Base-by-base conservation (phyloP, 2,888 invertebrate species). In the Conistra vaccinii region DNA sequence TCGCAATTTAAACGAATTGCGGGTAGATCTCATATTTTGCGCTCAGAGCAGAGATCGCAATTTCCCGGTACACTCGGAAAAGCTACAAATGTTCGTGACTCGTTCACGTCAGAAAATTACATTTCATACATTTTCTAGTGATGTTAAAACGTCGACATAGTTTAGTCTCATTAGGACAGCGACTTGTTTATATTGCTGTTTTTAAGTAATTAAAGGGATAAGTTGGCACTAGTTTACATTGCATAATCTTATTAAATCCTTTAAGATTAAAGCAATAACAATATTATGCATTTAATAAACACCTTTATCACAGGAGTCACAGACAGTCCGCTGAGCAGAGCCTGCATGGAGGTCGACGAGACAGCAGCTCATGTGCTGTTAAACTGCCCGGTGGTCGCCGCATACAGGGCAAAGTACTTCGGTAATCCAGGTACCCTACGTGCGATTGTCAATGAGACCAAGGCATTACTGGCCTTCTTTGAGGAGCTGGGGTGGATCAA, bases 51-150 rank as follows among this genome's bases (percentile, higher is more conserved):
- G 92, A 94, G 95, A 95, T 95, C 96, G 96, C 96, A 95, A 96
- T 96, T 96, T 95, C 94, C 95, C 94, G 90, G 94, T 93, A 93
- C 93, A 94, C 95, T 95, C 92, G 94, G 95, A 91, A 96, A 96
- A 93, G 96, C 96, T 96, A 96, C 96, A 96, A 96, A 96, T 96
- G 96, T 95, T 94, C 92, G 91, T 90, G 93, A 94, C 92, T 94
- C 92, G 93, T 93, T 94, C 92, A 92, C 94, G 94, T 93, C 94
- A 93, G 95, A 96, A 96, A 96, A 96, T 96, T 96, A 96, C 95
- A 96, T 96, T 96, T 96, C 94, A 95, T 94, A 95, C 93, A 93
- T 92, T 79, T 58, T 92, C 89, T 94, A 95, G 95, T 91, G 96
- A 88, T 90, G 95, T 83, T 48, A 73, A 55, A 79, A 86, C 76